Conservation (phyloP, 2,797 vertebrate species). For the Gallinago stenura region DNA sequence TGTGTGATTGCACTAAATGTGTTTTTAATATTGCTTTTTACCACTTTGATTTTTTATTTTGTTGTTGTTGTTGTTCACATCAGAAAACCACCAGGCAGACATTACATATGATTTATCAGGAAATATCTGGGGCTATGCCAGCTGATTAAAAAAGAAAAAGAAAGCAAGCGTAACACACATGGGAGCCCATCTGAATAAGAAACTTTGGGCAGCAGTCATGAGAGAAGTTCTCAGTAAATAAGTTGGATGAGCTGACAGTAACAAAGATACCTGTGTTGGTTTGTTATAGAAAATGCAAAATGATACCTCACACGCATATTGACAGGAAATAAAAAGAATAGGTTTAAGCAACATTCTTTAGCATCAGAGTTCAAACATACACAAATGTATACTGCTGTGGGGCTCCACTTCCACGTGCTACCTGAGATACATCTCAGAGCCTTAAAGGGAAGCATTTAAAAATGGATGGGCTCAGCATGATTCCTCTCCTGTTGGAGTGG, state of each 20-base stretch:
- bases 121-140: constrained; percentile 33
- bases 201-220: background rate
- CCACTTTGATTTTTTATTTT: constrained; percentile 42
- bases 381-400: background rate
- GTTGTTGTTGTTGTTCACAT: constrained; percentile 26
- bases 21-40: constrained; percentile 61
- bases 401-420: background rate
- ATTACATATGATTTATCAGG: constrained; percentile 59
- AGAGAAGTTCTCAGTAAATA: background rate
- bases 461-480: background rate
- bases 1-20: constrained; percentile 38
- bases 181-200: constrained; percentile 10
- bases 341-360: background rate
- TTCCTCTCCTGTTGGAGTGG: background rate
- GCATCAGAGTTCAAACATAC: background rate
- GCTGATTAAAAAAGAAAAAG: constrained; percentile 49
- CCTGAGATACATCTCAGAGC: background rate
- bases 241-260: background rate
- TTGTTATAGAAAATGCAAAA: background rate
- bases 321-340: background rate
- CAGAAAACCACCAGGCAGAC: constrained; percentile 40
- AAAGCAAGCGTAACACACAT: constrained; percentile 1
- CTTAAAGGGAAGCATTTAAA: background rate
- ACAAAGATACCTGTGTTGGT: background rate
- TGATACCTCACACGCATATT: background rate